phyloP scores from a whole-genome alignment of 1,140 invertebrate genomes.

The Drosophila yakuba region DNA sequence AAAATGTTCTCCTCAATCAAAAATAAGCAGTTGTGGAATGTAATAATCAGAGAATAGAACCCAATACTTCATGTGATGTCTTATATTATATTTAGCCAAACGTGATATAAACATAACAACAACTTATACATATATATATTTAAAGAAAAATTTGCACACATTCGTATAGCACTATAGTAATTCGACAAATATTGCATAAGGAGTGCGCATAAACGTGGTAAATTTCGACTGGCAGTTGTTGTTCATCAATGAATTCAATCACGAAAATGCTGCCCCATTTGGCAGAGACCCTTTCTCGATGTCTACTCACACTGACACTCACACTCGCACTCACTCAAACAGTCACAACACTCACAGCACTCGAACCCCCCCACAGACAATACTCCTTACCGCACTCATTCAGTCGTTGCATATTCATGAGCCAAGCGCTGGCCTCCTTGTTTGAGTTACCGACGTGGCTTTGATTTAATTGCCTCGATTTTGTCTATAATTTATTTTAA shows the following conservation, averaged over 20 bases:
- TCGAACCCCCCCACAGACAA: slow-evolving; percentile 18
- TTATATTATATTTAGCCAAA: too few species aligned
- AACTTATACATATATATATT: too few species aligned
- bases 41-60: too few species aligned
- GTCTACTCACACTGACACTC: slow-evolving; percentile 15
- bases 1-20: too few species aligned
- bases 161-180: too few species aligned
- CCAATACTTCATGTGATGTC: not conserved
- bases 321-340: slow-evolving; percentile 14
- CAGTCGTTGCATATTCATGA: slow-evolving; percentile 77
- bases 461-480: slow-evolving; percentile 79
- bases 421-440: slow-evolving; percentile 43
- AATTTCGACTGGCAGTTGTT: slow-evolving; percentile 36
- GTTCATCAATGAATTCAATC: slow-evolving; percentile 82
- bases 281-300: slow-evolving; percentile 25
- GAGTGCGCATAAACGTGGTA: slow-evolving; percentile 5
- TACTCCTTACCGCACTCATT: slow-evolving; percentile 49
- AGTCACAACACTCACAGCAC: slow-evolving; percentile 5
- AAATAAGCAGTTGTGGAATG: not conserved
- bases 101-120: too few species aligned
- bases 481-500: slow-evolving; percentile 79
- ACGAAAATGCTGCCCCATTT: slow-evolving; percentile 72
- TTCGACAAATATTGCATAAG: not conserved
- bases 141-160: too few species aligned
- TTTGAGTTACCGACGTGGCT: slow-evolving; percentile 78